Conservation (phyloP, 2,888 invertebrate species). For the Leucania comma region DNA sequence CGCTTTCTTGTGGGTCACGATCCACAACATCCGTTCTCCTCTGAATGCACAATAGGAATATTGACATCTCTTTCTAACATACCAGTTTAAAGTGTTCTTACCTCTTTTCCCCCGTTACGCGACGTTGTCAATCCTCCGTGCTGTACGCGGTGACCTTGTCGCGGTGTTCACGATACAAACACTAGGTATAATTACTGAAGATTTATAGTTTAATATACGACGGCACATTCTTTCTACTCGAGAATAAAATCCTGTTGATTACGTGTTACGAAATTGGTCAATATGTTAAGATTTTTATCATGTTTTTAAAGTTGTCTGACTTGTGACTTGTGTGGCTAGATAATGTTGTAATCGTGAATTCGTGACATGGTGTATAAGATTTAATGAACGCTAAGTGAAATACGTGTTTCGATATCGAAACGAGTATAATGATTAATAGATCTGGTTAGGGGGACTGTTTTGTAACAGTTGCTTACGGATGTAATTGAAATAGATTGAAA, state of each 20-base stretch:
- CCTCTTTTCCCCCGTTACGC: constrained; percentile 73
- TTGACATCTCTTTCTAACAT: constrained; percentile 74
- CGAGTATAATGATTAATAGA: constrained; percentile 30
- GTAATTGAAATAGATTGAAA: constrained; percentile 2
- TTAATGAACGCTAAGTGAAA: constrained; percentile 45
- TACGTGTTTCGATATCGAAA: constrained; percentile 34
- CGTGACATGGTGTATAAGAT: constrained; percentile 31
- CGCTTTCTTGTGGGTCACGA: constrained; percentile 89
- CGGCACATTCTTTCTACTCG: constrained; percentile 60
- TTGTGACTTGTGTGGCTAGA: constrained; percentile 28
- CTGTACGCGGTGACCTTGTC: constrained; percentile 85
- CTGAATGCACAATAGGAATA: constrained; percentile 85
- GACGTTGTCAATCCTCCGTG: constrained; percentile 82
- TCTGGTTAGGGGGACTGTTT: constrained; percentile 8
- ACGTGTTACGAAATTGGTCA: constrained; percentile 47
- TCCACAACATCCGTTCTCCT: constrained; percentile 87
- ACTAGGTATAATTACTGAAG: constrained; percentile 77
- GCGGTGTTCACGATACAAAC: constrained; percentile 76
- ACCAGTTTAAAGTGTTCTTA: constrained; percentile 38
- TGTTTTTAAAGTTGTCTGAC: constrained; percentile 39
- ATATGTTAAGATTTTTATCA: constrained; percentile 50
- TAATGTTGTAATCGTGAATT: constrained; percentile 43
- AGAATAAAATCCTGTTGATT: constrained; percentile 56
- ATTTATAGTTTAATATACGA: constrained; percentile 73
- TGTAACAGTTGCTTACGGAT: constrained; percentile 2